phyloP scores from a whole-genome alignment of 2,113 vertebrate genomes.

The Podilymbus podiceps region DNA sequence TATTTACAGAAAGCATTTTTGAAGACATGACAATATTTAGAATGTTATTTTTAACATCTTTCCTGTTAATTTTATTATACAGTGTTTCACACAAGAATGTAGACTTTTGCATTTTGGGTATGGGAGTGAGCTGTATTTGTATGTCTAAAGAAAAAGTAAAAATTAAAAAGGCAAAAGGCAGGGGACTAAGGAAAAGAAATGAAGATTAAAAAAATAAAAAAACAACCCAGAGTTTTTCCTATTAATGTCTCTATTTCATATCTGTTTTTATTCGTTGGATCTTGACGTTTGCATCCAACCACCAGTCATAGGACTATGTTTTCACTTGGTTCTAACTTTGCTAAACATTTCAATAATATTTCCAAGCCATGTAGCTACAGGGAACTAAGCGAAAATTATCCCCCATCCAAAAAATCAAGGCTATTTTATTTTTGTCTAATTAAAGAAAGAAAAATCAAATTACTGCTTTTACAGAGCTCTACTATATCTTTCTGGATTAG shows the following conservation, averaged over 20 bases:
- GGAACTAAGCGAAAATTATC: background rate
- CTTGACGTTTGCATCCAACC: background rate
- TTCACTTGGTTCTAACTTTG: background rate
- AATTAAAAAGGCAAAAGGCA: background rate
- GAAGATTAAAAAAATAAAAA: background rate
- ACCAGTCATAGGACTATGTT: background rate
- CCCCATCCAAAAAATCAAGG: background rate
- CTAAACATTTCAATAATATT: background rate
- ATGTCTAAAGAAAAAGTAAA: background rate
- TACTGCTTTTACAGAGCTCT: background rate
- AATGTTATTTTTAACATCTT: background rate
- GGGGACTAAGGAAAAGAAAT: background rate
- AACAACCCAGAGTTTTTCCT: background rate
- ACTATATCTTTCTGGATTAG: background rate
- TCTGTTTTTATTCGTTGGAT: background rate
- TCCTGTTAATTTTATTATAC: background rate
- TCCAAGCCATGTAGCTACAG: background rate
- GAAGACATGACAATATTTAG: background rate
- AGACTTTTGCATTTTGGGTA: background rate
- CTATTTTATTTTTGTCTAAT: background rate
- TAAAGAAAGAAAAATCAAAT: background rate
- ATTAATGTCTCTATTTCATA: background rate
- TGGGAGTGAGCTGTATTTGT: background rate
- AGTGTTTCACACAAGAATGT: background rate
- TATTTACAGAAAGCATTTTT: background rate